Evolutionary conservation across 2,113 vertebrate genomes (phyloP), one percentile per base, ranked within the genome.

Genomic region (Archilochus colubris): DNA sequence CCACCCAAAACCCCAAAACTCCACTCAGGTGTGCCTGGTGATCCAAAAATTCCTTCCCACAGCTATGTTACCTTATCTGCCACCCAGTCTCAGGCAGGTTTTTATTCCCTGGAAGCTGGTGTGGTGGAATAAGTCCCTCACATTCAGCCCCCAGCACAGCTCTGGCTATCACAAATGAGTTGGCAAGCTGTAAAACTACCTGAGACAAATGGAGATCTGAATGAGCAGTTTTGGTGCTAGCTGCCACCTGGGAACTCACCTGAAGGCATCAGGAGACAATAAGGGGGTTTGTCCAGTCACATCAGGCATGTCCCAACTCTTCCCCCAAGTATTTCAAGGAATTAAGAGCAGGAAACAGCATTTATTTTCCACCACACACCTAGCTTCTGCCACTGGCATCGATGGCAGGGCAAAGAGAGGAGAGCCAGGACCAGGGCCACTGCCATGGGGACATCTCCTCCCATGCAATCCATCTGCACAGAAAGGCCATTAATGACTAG

Each of bases 401-500:
- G 75, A 7, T 17, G 53, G 19, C 64, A 59, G 48, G 48, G 80
- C 76, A 86, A 13, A 70, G 76, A 62, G 54, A 76, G 36, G 40
- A 78, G 61, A 93, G 55, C 43, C 69, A 75, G 6, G 4, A 44
- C 46, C 74, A 93, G 10, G 18, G 86, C 5, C 38, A 36, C 12
- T 44, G 88, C 72, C 57, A 27, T 18, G 62, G 48, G 62, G 69
- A 78, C 83, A 72, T 84, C 48, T 23, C 50, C 80, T 82, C 76
- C 57, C 73, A 18, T 54, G 36, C 24, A 40, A 33, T 4, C 51
- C 58, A 40, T 24, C 61, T 33, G 25, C 6, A 7, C 82, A 93
- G 74, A 66, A 92, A 82, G 58, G 58, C 54, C 63, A 69, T 82
- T 73, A 82, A 75, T 87, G 83, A 88, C 36, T 36, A 79, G 58